phyloP scores from a whole-genome alignment of 2,113 vertebrate genomes.

The Oncorhynchus gorbuscha region DNA sequence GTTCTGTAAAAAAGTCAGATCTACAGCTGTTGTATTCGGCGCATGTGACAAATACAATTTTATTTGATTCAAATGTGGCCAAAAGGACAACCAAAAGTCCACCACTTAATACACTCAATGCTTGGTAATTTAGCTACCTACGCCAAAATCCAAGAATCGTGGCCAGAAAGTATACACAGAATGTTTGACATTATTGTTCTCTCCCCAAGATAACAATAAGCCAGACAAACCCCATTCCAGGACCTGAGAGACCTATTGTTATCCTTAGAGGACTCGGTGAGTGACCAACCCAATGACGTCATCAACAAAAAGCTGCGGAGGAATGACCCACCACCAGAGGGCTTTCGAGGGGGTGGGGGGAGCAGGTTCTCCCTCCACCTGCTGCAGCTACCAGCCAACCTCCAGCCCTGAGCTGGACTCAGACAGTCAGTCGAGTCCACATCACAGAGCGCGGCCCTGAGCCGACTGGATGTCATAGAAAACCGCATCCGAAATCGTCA shows the following conservation, averaged over 20 bases:
- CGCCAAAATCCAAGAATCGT: background rate
- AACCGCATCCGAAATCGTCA: conserved; percentile 62
- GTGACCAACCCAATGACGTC: background rate
- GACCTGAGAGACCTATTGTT: conserved; percentile 49
- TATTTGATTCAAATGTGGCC: background rate
- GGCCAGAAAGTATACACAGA: background rate
- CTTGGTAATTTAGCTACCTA: background rate
- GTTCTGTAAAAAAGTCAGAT: too few species aligned
- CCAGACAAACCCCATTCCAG: conserved; percentile 6
- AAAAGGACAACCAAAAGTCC: background rate
- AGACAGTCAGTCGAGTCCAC: conserved; percentile 13
- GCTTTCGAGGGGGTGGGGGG: conserved; percentile 10
- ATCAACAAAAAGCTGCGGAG: background rate
- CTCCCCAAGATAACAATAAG: conserved; percentile 14
- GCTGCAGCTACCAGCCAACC: conserved; percentile 12
- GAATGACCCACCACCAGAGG: conserved; percentile 8
- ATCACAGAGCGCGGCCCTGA: conserved; percentile 56
- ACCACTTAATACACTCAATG: background rate
- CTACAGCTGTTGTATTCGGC: too few species aligned
- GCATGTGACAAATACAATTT: too few species aligned
- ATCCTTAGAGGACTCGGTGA: conserved; percentile 30
- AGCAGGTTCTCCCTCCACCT: conserved; percentile 70
- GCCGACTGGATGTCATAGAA: conserved; percentile 70
- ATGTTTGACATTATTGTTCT: background rate
- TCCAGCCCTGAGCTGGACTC: conserved; percentile 25